Conservation (phyloP, 1,140 invertebrate species). For the Pomphorhynchus laevis region DNA sequence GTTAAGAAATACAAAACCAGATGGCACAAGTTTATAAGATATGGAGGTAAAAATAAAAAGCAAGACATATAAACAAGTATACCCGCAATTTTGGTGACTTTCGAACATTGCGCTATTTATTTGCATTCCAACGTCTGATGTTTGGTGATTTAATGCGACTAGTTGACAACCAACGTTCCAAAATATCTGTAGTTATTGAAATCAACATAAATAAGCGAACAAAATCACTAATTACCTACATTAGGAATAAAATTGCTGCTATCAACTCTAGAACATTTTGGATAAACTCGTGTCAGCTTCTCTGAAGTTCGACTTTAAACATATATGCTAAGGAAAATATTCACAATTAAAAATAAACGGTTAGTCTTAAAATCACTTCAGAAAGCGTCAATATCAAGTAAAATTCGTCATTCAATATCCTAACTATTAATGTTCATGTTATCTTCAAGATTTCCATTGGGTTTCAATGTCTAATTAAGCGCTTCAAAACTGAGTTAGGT, state of each 20-base stretch:
- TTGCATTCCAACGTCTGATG: conserved; percentile 90
- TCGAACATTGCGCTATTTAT: conserved; percentile 99
- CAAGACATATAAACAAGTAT: conserved; percentile 10
- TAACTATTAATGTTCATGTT: no score
- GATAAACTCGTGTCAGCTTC: conserved; percentile 66
- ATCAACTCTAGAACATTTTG: conserved; percentile 80
- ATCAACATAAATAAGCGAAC: conserved; percentile 4
- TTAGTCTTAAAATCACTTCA: no score
- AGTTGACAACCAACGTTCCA: conserved; percentile 99
- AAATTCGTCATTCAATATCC: no score
- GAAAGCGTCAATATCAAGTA: no score
- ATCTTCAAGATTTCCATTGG: no score
- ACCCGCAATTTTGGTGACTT: conserved; percentile 85
- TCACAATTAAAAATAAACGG: no score
- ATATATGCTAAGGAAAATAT: no score
- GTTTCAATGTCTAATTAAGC: no score
- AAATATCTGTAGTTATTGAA: conserved; percentile 29
- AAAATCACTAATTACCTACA: conserved; percentile 22
- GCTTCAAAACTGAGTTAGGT: no score
- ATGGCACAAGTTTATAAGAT: neutral
- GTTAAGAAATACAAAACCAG: conserved; percentile 5
- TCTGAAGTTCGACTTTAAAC: no score
- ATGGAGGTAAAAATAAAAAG: neutral
- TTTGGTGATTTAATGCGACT: conserved; percentile 99
- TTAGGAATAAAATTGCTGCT: conserved; percentile 99